Conservation (phyloP, 2,888 invertebrate species). For the Cataglyphis altisquamis region DNA sequence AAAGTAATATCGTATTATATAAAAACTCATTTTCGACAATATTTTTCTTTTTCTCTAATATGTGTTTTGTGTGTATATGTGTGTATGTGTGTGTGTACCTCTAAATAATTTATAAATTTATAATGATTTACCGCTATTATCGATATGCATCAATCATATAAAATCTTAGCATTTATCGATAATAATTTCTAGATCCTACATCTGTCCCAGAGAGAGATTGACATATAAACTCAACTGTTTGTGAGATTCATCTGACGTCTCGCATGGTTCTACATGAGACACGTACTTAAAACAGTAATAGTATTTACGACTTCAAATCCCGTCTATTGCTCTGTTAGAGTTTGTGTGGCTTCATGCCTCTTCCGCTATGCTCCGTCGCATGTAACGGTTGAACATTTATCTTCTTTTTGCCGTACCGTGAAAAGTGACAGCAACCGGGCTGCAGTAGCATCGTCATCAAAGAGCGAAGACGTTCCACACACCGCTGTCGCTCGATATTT, state of each 20-base stretch:
- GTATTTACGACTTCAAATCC: constrained; percentile 45
- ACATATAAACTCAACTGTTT: background rate
- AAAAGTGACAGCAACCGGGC: constrained; percentile 51
- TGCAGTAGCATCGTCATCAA: constrained; percentile 50
- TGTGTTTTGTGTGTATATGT: background rate
- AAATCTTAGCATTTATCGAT: background rate
- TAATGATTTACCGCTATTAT: background rate
- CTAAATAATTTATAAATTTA: background rate
- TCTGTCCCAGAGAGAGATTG: background rate
- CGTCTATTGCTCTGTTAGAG: constrained; percentile 40
- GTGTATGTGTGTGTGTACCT: background rate
- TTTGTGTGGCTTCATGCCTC: constrained; percentile 42
- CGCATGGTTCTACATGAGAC: constrained; percentile 25
- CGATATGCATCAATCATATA: background rate
- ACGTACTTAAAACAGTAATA: constrained; percentile 41
- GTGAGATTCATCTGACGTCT: background rate
- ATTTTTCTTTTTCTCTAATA: background rate
- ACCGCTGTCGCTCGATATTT: constrained; percentile 48
- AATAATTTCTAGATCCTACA: background rate
- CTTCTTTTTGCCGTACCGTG: constrained; percentile 56
- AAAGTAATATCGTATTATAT: background rate
- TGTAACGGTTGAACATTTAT: constrained; percentile 61
- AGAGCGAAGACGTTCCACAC: constrained; percentile 46
- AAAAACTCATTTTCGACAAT: background rate
- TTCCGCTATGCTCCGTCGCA: constrained; percentile 58